Percentiles rank a stretch among this genome's conserved stretches.
Evolutionary conservation across 2,888 invertebrate genomes (phyloP).

Genomic region (Ichneumoninae sp.): DNA sequence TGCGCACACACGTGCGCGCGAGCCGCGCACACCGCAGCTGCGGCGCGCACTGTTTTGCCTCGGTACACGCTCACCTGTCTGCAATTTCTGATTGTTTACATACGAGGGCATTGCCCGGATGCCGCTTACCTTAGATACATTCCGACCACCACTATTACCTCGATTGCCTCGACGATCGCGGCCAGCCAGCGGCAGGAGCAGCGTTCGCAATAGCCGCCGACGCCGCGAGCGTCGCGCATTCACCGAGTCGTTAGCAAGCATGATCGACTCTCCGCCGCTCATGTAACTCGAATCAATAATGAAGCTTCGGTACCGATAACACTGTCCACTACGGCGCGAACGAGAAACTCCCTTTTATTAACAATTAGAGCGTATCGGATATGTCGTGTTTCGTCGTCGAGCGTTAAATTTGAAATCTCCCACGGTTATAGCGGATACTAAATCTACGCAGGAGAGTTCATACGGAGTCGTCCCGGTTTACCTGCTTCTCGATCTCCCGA

Average conservation of each 20-base stretch:
- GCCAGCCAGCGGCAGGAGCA: conserved; percentile 36
- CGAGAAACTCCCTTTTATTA: background rate
- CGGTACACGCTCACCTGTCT: conserved; percentile 67
- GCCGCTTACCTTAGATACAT: conserved; percentile 81
- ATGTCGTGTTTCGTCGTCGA: background rate
- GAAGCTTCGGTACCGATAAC: conserved; percentile 2
- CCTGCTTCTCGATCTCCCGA: background rate
- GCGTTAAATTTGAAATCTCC: conserved; percentile 7
- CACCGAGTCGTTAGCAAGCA: conserved; percentile 54
- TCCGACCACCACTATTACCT: conserved; percentile 66
- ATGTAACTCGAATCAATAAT: conserved; percentile 12
- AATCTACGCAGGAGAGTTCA: background rate
- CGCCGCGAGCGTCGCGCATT: conserved; percentile 52
- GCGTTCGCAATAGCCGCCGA: conserved; percentile 26
- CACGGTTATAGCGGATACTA: background rate
- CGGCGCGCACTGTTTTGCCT: background rate
- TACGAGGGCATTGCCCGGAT: conserved; percentile 83
- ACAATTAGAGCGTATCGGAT: conserved; percentile 2
- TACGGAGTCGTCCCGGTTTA: conserved; percentile 1
- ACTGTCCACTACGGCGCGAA: background rate
- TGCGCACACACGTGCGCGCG: background rate
- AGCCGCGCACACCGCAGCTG: conserved; percentile 23
- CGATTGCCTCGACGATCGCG: conserved; percentile 39
- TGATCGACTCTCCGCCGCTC: conserved; percentile 53
- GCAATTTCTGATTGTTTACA: conserved; percentile 83